A percentile compares a stretch with the other conserved stretches of the same genome.
Conservation (phyloP, 2,113 vertebrate genomes). For the Corydoras sp. region DNA sequence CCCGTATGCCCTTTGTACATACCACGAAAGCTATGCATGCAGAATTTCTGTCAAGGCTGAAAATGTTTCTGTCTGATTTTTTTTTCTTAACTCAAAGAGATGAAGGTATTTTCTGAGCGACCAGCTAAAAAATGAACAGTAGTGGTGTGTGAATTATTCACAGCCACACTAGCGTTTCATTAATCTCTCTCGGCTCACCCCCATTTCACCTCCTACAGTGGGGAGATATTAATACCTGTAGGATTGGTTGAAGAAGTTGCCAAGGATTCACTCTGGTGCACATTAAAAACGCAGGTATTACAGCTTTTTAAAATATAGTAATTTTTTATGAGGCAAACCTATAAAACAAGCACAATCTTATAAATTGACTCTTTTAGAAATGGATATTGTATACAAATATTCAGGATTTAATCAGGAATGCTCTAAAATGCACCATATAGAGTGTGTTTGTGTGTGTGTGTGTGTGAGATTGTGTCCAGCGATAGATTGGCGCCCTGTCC, state of each 20-base stretch:
- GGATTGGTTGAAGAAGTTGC: neutral
- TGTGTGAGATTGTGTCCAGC: too few relatives aligned
- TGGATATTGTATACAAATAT: too few relatives aligned
- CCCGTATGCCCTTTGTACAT: too few relatives aligned
- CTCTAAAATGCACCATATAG: too few relatives aligned
- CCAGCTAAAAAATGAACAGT: constrained; percentile 30
- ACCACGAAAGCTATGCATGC: too few relatives aligned
- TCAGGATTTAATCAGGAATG: too few relatives aligned
- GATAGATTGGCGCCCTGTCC: too few relatives aligned
- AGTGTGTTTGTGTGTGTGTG: too few relatives aligned
- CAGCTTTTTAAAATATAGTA: neutral
- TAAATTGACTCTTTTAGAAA: too few relatives aligned
- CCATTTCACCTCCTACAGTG: constrained; percentile 22
- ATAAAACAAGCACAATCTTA: too few relatives aligned
- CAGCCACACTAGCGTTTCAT: constrained; percentile 29
- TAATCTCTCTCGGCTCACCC: constrained; percentile 30
- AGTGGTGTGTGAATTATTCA: constrained; percentile 42
- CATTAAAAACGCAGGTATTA: neutral
- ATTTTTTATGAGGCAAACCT: too few relatives aligned
- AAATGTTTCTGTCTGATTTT: neutral
- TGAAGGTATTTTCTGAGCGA: neutral
- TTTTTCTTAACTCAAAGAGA: neutral
- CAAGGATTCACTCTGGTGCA: neutral
- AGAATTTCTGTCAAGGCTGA: too few relatives aligned
- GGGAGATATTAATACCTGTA: constrained; percentile 28